These are phyloP conservation scores for Lerema accius DNA, from an alignment of 1,140 invertebrate genomes.

Conservation along the genomic window DNA sequence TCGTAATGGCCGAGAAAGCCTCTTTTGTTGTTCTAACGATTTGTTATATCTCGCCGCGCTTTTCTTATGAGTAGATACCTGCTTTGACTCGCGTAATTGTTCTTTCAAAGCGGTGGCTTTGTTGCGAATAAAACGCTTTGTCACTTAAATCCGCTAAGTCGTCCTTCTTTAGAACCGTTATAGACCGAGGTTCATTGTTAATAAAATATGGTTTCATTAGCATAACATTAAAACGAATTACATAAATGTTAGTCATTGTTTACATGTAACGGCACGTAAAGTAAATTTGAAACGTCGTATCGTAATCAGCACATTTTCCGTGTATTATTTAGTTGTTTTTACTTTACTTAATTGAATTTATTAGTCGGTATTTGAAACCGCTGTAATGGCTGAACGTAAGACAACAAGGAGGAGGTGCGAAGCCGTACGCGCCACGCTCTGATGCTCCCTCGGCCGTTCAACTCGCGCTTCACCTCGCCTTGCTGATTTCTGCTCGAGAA, in stretches of 20 bases:
- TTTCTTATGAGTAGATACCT: constrained; percentile 63
- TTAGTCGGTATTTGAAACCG: constrained; percentile 25
- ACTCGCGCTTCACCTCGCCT: constrained; percentile 62
- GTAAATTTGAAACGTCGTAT: constrained; percentile 21
- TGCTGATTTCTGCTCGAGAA: constrained; percentile 62
- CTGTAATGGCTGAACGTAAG: constrained; percentile 16
- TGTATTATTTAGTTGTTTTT: constrained; percentile 16
- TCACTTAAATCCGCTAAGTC: constrained; percentile 74
- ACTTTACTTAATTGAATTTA: constrained; percentile 13
- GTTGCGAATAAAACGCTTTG: constrained; percentile 77
- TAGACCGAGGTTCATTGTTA: constrained; percentile 59
- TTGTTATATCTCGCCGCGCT: constrained; percentile 77
- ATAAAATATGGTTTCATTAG: constrained; percentile 61
- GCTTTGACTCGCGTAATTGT: constrained; percentile 80
- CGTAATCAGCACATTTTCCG: constrained; percentile 24
- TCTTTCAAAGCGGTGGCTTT: constrained; percentile 77
- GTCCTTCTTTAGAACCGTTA: constrained; percentile 49
- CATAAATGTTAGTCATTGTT: constrained; percentile 44
- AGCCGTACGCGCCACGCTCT: constrained; percentile 64
- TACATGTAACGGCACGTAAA: constrained; percentile 32
- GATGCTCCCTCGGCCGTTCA: constrained; percentile 71
- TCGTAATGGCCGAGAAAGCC: constrained; percentile 79
- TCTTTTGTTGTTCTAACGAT: constrained; percentile 76
- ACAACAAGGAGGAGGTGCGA: constrained; percentile 39
- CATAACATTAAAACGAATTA: constrained; percentile 38